phyloP scores from a whole-genome alignment of 2,888 invertebrate genomes.

The Acheta domesticus region DNA sequence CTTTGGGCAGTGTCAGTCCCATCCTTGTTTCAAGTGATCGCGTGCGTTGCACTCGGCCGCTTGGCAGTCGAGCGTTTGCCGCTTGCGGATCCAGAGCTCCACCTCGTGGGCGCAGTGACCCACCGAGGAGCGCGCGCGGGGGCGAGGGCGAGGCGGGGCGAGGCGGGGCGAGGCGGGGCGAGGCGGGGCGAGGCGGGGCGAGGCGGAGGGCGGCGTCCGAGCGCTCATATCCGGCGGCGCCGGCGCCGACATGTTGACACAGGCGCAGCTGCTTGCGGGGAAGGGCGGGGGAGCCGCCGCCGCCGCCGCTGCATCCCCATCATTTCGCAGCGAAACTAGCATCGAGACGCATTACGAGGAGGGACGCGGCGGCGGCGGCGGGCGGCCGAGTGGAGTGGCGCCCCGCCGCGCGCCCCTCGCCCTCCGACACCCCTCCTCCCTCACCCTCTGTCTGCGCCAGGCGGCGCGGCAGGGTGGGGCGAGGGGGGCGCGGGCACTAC shows the following conservation, averaged over 20 bases:
- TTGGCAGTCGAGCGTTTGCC: no score
- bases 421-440: background rate
- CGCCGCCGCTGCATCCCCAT: background rate
- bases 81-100: no score
- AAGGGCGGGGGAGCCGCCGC: background rate
- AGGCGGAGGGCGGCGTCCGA: background rate
- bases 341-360: slow-evolving; percentile 18
- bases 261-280: background rate
- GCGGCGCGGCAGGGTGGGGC: background rate
- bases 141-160: background rate
- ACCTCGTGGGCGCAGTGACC: no score
- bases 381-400: background rate
- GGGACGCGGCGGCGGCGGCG: background rate
- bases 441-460: background rate
- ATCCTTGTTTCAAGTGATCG: no score
- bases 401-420: slow-evolving; percentile 11
- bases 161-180: background rate
- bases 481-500: slow-evolving; percentile 12
- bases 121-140: background rate
- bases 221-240: slow-evolving; percentile 6
- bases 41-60: no score
- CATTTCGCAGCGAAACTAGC: slow-evolving; percentile 7
- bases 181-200: background rate
- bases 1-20: no score
- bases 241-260: slow-evolving; percentile 2